These are phyloP conservation scores for Drosophila miranda DNA, from an alignment of 1,140 invertebrate species.

Conservation along the genomic window DNA sequence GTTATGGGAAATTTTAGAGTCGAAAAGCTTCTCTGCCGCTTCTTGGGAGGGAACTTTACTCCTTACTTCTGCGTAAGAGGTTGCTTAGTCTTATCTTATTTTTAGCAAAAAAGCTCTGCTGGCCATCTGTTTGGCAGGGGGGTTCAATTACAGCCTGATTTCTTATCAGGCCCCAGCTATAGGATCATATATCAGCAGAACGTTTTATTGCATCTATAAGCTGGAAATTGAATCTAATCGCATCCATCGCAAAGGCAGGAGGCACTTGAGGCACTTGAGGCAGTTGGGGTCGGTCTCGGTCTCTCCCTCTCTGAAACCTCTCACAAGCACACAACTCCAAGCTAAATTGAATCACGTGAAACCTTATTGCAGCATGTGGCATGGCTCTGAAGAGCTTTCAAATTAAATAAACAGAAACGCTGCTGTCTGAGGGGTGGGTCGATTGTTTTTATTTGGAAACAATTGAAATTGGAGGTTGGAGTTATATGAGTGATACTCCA, in stretches of 20 bases:
- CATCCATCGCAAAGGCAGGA: conserved; percentile 4
- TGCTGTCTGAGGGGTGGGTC: not conserved
- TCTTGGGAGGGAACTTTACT: conserved; percentile 24
- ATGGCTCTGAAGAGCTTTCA: conserved; percentile 35
- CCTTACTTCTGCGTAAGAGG: conserved; percentile 2
- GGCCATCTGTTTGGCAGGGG: conserved; percentile 9
- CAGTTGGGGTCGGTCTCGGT: not conserved
- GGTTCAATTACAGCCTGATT: conserved; percentile 1
- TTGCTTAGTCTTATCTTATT: conserved; percentile 15
- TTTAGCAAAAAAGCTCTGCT: conserved; percentile 28
- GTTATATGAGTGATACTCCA: not conserved
- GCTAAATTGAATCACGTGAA: conserved; percentile 44
- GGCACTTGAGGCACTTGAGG: conserved; percentile 34
- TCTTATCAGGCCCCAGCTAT: conserved; percentile 22
- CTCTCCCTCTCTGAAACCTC: not conserved
- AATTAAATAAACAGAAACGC: not conserved
- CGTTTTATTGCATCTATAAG: conserved; percentile 11
- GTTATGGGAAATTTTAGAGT: conserved; percentile 72
- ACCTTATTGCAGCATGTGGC: conserved; percentile 57
- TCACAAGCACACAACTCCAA: not conserved
- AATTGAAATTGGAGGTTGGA: conserved; percentile 4
- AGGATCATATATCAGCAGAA: conserved; percentile 31
- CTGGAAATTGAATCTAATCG: conserved; percentile 24
- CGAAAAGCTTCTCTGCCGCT: conserved; percentile 2
- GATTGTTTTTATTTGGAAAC: not conserved